Evolutionary conservation across 1,140 invertebrate species (phyloP).

Genomic region (Frieseomelitta varia): DNA sequence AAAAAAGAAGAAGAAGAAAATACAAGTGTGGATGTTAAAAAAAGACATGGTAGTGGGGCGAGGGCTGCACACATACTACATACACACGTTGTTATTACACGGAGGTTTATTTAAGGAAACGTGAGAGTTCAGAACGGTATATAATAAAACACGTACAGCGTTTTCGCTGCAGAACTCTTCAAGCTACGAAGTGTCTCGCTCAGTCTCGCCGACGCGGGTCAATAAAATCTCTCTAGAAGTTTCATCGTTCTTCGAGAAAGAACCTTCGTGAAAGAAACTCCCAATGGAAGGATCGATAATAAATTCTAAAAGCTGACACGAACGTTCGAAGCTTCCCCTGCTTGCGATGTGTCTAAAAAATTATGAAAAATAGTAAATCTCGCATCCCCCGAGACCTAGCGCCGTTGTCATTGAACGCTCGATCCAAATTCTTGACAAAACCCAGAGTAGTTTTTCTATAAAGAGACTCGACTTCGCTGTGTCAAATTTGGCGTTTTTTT

Average conservation of each 20-base stretch:
- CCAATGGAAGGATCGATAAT: not conserved
- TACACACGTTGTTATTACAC: slow-evolving; percentile 12
- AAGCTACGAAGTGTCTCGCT: slow-evolving; percentile 7
- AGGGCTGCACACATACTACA: not conserved
- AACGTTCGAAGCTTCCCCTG: not conserved
- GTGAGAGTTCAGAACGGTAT: not conserved
- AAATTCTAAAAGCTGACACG: not conserved
- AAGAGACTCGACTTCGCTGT: not conserved
- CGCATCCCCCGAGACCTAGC: not conserved
- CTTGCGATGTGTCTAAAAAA: too few species aligned
- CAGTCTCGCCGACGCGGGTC: not conserved
- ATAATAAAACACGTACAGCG: slow-evolving; percentile 13
- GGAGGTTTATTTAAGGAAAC: slow-evolving; percentile 30
- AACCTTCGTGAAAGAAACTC: not conserved
- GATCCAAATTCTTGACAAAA: not conserved
- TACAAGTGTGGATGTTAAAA: not conserved
- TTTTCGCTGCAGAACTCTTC: slow-evolving; percentile 13
- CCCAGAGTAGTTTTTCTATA: not conserved
- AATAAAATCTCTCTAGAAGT: not conserved
- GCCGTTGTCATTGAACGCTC: not conserved
- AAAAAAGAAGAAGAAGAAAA: not conserved
- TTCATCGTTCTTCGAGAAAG: not conserved
- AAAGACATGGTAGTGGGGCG: slow-evolving; percentile 18
- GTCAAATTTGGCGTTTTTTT: not conserved
- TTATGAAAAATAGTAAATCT: not conserved